Percentiles rank a stretch among this genome's conserved stretches.
These are phyloP conservation scores for Drosophila subquinaria DNA, from an alignment of 2,888 invertebrate species.

Conservation along the genomic window DNA sequence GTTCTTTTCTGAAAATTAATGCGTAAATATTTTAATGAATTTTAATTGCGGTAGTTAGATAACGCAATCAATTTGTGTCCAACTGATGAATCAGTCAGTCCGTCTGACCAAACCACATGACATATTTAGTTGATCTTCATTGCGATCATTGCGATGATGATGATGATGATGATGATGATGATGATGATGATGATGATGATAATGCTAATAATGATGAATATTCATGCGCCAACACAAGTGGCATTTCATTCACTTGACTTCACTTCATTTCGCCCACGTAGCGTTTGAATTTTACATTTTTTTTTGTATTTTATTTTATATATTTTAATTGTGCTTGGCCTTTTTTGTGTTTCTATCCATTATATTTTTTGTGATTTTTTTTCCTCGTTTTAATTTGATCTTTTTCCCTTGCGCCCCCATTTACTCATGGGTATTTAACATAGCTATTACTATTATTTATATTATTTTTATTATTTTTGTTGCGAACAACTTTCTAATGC, in stretches of 20 bases:
- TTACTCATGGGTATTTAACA: neutral
- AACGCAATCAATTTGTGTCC: conserved; percentile 60
- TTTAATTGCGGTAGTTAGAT: conserved; percentile 75
- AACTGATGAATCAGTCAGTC: conserved; percentile 65
- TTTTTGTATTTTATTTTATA: neutral
- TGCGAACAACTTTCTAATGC: conserved; percentile 48
- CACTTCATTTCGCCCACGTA: conserved; percentile 33
- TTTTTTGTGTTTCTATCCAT: conserved; percentile 1
- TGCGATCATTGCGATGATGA: conserved; percentile 9
- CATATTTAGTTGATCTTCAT: conserved; percentile 25
- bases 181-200: neutral
- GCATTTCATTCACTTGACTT: conserved; percentile 51
- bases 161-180: too few relatives aligned
- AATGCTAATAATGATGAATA: conserved; percentile 26
- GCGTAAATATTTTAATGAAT: conserved; percentile 68
- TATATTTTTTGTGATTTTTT: conserved; percentile 5
- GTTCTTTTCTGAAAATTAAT: conserved; percentile 42
- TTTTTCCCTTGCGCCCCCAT: too few relatives aligned
- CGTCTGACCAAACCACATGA: conserved; percentile 9
- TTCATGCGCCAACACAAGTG: conserved; percentile 34
- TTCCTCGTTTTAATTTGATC: conserved; percentile 8
- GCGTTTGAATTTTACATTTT: conserved; percentile 12
- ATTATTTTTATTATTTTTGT: neutral
- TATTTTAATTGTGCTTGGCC: conserved; percentile 9
- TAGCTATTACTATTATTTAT: conserved; percentile 1